Conservation (phyloP, 1,140 invertebrate species). For the Dysdera silvatica region DNA sequence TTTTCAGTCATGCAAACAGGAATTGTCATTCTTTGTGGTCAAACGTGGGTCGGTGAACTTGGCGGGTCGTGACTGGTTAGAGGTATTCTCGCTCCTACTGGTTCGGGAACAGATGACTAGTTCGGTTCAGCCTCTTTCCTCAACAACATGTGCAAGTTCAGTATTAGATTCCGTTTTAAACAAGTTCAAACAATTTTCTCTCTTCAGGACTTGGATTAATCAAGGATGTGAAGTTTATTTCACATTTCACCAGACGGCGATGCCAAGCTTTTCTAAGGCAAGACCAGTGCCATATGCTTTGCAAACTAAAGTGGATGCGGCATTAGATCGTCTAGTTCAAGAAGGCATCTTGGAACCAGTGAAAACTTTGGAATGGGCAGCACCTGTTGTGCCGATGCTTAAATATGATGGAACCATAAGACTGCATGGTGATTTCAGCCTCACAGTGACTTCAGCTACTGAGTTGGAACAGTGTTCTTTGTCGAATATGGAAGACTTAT, state of each 20-base stretch:
- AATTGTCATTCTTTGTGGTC: not conserved
- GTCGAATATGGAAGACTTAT: conserved; percentile 34
- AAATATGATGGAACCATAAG: conserved; percentile 40
- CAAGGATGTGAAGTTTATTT: not conserved
- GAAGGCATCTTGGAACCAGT: conserved; percentile 40
- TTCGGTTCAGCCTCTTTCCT: not conserved
- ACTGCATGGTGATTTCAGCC: conserved; percentile 41
- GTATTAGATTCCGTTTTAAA: not conserved
- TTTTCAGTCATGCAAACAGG: no score
- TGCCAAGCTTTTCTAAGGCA: conserved; percentile 23
- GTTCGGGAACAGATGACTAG: no score
- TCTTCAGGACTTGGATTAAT: not conserved
- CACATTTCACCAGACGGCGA: not conserved
- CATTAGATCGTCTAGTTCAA: not conserved
- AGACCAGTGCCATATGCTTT: not conserved
- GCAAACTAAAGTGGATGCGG: not conserved
- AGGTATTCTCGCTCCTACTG: no score
- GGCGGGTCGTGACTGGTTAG: no score
- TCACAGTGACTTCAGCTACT: conserved; percentile 1
- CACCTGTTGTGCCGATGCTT: conserved; percentile 43
- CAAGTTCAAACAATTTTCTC: not conserved
- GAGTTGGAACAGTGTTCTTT: conserved; percentile 30
- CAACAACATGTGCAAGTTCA: not conserved
- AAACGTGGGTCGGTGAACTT: no score
- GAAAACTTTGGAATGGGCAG: conserved; percentile 41